Evolutionary conservation across 2,113 vertebrate species (phyloP).

Genomic region (Pteropus alecto): DNA sequence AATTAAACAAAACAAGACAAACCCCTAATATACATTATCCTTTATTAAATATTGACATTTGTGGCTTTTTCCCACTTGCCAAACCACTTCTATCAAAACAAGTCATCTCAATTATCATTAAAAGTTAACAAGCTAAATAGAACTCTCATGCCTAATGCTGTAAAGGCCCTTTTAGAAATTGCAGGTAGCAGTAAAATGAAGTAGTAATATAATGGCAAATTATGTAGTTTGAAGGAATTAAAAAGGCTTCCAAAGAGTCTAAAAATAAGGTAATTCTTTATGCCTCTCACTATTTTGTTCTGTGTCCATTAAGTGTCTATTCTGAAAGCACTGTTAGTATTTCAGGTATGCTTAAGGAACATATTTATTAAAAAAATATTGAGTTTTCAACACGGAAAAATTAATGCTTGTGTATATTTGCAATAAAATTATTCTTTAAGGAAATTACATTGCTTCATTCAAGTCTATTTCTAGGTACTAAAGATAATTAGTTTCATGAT

Average conservation of each 20-base stretch:
- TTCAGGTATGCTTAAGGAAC: background rate
- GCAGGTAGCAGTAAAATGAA: background rate
- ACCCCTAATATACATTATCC: background rate
- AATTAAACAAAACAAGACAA: background rate
- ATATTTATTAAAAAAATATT: background rate
- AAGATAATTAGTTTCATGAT: background rate
- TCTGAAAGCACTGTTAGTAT: background rate
- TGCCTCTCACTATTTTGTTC: background rate
- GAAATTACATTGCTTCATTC: background rate
- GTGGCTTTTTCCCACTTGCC: background rate
- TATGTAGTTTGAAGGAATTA: background rate
- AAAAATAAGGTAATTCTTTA: background rate
- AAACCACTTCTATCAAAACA: background rate
- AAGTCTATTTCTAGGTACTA: background rate
- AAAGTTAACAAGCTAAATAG: conserved; percentile 10
- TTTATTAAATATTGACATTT: background rate
- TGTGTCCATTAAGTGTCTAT: background rate
- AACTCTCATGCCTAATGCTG: background rate
- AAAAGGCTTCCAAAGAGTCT: background rate
- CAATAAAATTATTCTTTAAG: background rate
- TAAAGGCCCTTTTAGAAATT: background rate
- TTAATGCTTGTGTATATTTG: background rate
- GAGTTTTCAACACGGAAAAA: background rate
- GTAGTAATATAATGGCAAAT: background rate
- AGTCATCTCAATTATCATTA: background rate